A percentile compares a stretch with the other conserved stretches of the same genome.
Evolutionary conservation across 37 sponge, comb jelly and placozoan genomes (phyloP).

Genomic region (Crambe crambe): DNA sequence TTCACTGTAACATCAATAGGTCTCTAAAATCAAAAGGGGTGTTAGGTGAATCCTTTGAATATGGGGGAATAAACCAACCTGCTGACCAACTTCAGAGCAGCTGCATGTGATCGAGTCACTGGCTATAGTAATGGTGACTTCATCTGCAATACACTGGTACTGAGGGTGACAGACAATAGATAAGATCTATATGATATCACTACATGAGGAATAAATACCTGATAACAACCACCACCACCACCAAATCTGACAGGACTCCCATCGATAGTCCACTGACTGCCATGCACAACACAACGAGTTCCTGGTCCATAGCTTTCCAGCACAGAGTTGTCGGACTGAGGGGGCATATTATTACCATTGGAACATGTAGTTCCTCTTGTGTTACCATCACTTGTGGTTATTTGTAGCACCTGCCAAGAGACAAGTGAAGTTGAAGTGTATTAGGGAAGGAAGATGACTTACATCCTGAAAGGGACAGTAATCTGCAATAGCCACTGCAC

Average conservation of each 20-base stretch:
- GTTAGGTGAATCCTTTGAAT: not conserved
- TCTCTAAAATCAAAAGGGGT: not conserved
- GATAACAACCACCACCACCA: slow-evolving; percentile 69
- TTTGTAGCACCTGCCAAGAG: not conserved
- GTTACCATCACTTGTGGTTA: not conserved
- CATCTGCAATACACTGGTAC: slow-evolving; percentile 35
- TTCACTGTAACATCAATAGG: slow-evolving; percentile 14
- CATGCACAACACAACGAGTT: slow-evolving; percentile 56
- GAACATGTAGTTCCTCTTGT: slow-evolving; percentile 13
- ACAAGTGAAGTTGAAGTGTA: not conserved
- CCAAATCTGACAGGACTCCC: not conserved
- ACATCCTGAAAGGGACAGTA: slow-evolving; percentile 68
- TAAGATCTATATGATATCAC: not conserved
- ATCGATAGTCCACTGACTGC: slow-evolving; percentile 2
- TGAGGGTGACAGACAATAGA: not conserved
- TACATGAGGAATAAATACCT: too few relatives aligned
- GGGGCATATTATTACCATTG: slow-evolving; percentile 2
- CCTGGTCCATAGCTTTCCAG: slow-evolving; percentile 48
- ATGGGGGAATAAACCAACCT: slow-evolving; percentile 19
- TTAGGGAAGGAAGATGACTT: slow-evolving; percentile 2
- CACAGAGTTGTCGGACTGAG: not conserved
- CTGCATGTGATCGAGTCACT: slow-evolving; percentile 22
- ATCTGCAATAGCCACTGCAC: slow-evolving; percentile 54
- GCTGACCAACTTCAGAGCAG: slow-evolving; percentile 30
- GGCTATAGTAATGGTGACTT: slow-evolving; percentile 26